A percentile compares a stretch with the other conserved stretches of the same genome.
phyloP scores from a whole-genome alignment of 35 echinoderm and acorn worm species.

The Ophioderma brevispina region DNA sequence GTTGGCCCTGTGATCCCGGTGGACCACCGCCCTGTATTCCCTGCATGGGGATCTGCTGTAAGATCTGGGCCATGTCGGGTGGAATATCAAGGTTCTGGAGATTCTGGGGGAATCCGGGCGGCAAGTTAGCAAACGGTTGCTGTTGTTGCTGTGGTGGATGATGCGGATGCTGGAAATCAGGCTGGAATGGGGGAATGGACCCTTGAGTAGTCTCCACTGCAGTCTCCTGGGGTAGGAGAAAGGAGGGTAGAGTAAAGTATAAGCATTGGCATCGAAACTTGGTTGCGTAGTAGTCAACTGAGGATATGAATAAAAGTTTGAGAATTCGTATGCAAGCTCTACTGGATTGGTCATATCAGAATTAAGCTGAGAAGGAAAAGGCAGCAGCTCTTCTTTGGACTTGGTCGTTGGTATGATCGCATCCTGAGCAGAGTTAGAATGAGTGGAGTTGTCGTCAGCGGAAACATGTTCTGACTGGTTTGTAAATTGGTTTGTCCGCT shows the following conservation, averaged over 20 bases:
- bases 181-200: neutral
- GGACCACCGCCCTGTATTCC: neutral
- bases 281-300: too few relatives aligned
- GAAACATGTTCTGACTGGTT: too few relatives aligned
- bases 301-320: too few relatives aligned
- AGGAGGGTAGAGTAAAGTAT: neutral
- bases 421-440: too few relatives aligned
- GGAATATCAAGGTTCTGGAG: slow-evolving; percentile 18
- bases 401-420: too few relatives aligned
- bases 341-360: too few relatives aligned
- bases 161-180: neutral
- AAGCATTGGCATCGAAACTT: too few relatives aligned
- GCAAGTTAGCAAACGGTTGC: neutral
- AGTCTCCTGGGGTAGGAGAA: neutral
- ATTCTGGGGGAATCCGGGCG: neutral
- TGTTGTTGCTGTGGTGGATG: neutral
- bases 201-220: neutral
- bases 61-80: neutral
- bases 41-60: slow-evolving; percentile 5
- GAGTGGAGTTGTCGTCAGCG: too few relatives aligned
- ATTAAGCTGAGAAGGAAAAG: too few relatives aligned
- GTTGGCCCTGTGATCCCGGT: neutral
- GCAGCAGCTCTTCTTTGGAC: too few relatives aligned
- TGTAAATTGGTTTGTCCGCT: too few relatives aligned
- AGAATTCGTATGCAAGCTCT: too few relatives aligned